Evolutionary conservation across 1,140 invertebrate genomes (phyloP).

Genomic region (Ooceraea biroi): DNA sequence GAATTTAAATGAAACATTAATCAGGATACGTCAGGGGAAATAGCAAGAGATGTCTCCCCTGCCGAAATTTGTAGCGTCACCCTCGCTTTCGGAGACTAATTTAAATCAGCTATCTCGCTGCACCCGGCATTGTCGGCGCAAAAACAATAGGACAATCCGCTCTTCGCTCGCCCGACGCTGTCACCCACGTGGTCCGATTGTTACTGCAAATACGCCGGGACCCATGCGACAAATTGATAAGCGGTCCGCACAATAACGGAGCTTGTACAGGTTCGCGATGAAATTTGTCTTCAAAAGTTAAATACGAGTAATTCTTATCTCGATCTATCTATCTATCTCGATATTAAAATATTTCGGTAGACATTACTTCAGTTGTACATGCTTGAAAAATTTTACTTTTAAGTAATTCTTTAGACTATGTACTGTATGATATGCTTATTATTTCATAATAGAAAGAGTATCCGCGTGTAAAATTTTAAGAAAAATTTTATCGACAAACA

Average conservation of each 20-base stretch:
- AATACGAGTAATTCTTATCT: conserved; percentile 24
- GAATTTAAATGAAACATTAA: conserved; percentile 74
- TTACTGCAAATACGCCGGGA: conserved; percentile 51
- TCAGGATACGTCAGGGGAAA: conserved; percentile 67
- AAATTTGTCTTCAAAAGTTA: conserved; percentile 15
- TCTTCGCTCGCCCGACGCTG: conserved; percentile 20
- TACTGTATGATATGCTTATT: too few relatives aligned
- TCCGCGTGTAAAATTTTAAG: too few relatives aligned
- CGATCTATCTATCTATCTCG: too few relatives aligned
- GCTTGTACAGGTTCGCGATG: background rate
- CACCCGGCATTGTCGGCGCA: conserved; percentile 42
- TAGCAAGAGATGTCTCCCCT: conserved; percentile 48
- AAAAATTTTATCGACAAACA: too few relatives aligned
- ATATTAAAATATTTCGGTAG: too few relatives aligned
- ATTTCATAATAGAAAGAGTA: too few relatives aligned
- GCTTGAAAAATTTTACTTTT: too few relatives aligned
- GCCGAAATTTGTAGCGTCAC: conserved; percentile 59
- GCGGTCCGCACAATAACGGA: conserved; percentile 16
- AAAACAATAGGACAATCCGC: conserved; percentile 67
- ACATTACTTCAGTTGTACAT: too few relatives aligned
- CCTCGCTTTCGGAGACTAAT: conserved; percentile 65
- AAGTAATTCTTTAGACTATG: too few relatives aligned
- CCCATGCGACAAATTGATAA: conserved; percentile 57
- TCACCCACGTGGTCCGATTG: conserved; percentile 31
- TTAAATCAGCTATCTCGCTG: conserved; percentile 59